phyloP scores from a whole-genome alignment of 2,113 vertebrate species.

The Tauraco erythrolophus region DNA sequence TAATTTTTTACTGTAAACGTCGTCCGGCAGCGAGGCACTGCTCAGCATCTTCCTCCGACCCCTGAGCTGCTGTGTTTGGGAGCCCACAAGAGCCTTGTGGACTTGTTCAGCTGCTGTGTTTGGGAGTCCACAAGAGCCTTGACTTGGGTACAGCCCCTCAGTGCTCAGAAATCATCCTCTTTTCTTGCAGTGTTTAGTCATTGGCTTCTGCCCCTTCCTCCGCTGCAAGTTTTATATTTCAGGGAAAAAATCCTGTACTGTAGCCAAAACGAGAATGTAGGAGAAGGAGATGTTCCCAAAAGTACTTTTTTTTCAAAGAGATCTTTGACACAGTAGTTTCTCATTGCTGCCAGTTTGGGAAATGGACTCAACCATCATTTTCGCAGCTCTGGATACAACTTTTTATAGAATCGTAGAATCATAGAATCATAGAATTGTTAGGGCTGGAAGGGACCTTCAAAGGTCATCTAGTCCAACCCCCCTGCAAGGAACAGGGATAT shows the following conservation, averaged over 20 bases:
- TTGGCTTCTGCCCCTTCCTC: neutral
- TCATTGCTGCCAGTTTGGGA: neutral
- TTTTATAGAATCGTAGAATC: no score
- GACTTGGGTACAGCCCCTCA: neutral
- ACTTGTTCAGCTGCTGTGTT: neutral
- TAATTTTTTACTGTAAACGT: neutral
- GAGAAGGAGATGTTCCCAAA: conserved; percentile 11
- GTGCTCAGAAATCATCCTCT: neutral
- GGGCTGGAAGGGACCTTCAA: no score
- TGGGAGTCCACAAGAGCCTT: neutral
- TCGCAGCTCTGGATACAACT: neutral
- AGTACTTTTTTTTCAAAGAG: neutral
- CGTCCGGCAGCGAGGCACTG: neutral
- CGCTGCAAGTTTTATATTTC: neutral
- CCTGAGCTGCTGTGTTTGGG: neutral
- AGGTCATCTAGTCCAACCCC: no score
- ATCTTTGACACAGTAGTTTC: neutral
- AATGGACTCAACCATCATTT: neutral
- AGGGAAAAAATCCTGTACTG: neutral
- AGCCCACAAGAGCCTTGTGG: no score
- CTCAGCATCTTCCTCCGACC: neutral
- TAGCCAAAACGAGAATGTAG: neutral
- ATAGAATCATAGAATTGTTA: no score
- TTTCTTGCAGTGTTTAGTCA: neutral
- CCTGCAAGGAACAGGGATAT: no score